phyloP scores from a whole-genome alignment of 2,113 vertebrate genomes.

The Lophochroa leadbeateri region DNA sequence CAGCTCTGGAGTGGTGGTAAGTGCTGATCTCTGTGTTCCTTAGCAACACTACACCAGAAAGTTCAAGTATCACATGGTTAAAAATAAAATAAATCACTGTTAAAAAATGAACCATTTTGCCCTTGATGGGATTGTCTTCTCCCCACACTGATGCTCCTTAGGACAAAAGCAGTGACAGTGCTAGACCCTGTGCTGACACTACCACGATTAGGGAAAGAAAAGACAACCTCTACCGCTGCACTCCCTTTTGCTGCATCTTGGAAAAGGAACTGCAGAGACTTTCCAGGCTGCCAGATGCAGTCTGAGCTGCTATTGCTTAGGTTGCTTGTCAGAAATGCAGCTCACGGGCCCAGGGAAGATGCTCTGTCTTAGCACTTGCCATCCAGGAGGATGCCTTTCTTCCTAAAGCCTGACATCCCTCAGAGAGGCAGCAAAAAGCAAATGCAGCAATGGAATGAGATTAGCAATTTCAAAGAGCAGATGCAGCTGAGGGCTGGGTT shows the following conservation, averaged over 20 bases:
- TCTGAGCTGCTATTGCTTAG: background rate
- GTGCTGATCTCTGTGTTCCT: background rate
- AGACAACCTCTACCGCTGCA: background rate
- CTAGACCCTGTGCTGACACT: background rate
- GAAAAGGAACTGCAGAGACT: background rate
- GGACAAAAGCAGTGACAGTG: background rate
- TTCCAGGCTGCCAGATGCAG: background rate
- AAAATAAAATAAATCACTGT: background rate
- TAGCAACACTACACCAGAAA: background rate
- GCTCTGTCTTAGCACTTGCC: background rate
- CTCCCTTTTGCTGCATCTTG: background rate
- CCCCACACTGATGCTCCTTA: background rate
- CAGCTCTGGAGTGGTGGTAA: background rate
- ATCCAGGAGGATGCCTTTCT: background rate
- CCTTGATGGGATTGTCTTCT: background rate
- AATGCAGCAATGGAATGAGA: background rate
- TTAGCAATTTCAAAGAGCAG: background rate
- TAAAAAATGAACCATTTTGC: background rate
- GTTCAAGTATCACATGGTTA: background rate
- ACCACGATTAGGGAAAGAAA: background rate
- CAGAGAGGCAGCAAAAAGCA: background rate
- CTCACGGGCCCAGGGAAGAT: background rate
- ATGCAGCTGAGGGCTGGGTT: fast-evolving
- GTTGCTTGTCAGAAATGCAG: background rate
- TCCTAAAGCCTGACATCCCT: background rate